phyloP scores from a whole-genome alignment of 2,888 invertebrate genomes.

The Drosophila mimetica region DNA sequence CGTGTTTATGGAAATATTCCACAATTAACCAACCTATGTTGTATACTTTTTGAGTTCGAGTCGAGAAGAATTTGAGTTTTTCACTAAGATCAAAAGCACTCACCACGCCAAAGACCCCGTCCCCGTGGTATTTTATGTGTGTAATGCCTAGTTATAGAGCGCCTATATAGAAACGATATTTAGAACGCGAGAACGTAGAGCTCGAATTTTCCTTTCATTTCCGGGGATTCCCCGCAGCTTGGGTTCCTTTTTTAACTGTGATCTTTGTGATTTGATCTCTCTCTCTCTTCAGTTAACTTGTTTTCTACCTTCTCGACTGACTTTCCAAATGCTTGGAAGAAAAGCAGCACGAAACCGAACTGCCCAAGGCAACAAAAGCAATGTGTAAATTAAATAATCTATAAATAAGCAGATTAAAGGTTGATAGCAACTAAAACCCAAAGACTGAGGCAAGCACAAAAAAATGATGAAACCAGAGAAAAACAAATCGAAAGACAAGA shows the following conservation, averaged over 20 bases:
- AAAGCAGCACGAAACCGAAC: constrained; percentile 28
- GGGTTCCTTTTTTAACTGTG: constrained; percentile 19
- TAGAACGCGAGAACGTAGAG: constrained; percentile 10
- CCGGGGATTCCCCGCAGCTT: constrained; percentile 3
- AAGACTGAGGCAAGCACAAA: constrained; percentile 59
- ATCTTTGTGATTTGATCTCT: constrained; percentile 14
- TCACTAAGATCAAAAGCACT: constrained; percentile 12
- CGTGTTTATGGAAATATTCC: constrained; percentile 6
- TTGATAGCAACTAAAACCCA: constrained; percentile 42
- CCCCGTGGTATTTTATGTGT: background rate
- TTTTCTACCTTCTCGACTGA: constrained; percentile 19
- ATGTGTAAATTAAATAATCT: constrained; percentile 20
- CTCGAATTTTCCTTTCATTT: constrained; percentile 21
- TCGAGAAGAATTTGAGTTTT: constrained; percentile 40
- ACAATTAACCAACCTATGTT: constrained; percentile 4
- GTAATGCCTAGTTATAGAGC: constrained; percentile 17
- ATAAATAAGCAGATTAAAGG: constrained; percentile 26
- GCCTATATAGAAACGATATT: constrained; percentile 1
- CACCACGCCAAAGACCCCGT: background rate
- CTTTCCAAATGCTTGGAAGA: constrained; percentile 10
- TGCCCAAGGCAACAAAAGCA: constrained; percentile 27
- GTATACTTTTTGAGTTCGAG: constrained; percentile 12
- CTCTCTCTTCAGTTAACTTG: constrained; percentile 9
- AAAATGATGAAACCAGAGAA: constrained; percentile 10
- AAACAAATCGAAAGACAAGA: constrained; percentile 28